A percentile compares a stretch with the other conserved stretches of the same genome.
These are phyloP conservation scores for Holothuria scabra DNA, from an alignment of 53 echinoderm and acorn worm species.

Conservation along the genomic window DNA sequence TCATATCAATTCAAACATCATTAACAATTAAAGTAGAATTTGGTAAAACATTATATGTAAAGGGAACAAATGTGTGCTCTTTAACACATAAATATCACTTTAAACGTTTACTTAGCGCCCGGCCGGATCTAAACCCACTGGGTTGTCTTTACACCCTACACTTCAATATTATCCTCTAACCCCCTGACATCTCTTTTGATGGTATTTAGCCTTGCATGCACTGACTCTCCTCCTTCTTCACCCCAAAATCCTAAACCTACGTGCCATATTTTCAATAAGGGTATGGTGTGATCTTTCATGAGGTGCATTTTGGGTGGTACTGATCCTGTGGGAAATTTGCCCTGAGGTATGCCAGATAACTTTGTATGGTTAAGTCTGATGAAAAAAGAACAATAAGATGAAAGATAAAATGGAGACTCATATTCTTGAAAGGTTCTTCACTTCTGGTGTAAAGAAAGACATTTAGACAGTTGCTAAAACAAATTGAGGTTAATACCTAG, in stretches of 20 bases:
- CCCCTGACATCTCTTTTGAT: slow-evolving; percentile 40
- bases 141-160: slow-evolving; percentile 23
- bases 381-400: too few relatives aligned
- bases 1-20: too few relatives aligned
- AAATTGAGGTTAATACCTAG: background rate
- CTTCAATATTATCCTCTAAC: slow-evolving; percentile 39
- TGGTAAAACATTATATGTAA: too few relatives aligned
- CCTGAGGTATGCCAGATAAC: slow-evolving; percentile 27
- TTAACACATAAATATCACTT: too few relatives aligned
- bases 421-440: too few relatives aligned
- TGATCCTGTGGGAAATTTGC: slow-evolving; percentile 10
- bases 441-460: too few relatives aligned
- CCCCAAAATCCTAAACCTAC: slow-evolving; percentile 56
- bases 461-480: too few relatives aligned
- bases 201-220: slow-evolving; percentile 60
- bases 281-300: slow-evolving; percentile 46
- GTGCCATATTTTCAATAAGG: slow-evolving; percentile 38
- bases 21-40: too few relatives aligned
- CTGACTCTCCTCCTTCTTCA: slow-evolving; percentile 56
- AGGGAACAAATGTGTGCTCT: too few relatives aligned
- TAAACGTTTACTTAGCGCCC: background rate
- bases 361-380: slow-evolving; percentile 7
- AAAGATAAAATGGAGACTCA: background rate
- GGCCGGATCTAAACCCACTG: slow-evolving; percentile 53
- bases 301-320: slow-evolving; percentile 55